Conservation (phyloP, 2,888 invertebrate genomes). For the Monopis laevigella region DNA sequence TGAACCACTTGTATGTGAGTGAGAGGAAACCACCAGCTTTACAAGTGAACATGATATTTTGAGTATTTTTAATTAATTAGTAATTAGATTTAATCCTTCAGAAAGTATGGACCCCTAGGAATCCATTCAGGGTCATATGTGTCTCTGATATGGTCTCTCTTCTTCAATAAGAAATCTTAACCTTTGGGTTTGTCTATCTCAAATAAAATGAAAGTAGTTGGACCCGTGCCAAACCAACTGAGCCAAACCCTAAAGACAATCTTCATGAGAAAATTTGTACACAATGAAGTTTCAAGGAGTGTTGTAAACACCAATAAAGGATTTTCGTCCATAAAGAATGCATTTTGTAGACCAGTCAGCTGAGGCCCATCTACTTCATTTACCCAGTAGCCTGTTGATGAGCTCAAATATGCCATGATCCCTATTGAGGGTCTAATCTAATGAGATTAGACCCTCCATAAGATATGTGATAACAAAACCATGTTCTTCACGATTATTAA, state of each 20-base stretch:
- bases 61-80: constrained; percentile 67
- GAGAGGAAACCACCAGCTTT: constrained; percentile 89
- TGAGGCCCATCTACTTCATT: constrained; percentile 87
- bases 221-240: constrained; percentile 80
- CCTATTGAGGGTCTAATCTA: constrained; percentile 85
- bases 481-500: constrained; percentile 87
- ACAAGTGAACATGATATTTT: constrained; percentile 83
- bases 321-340: constrained; percentile 76
- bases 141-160: constrained; percentile 79
- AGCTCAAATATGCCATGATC: constrained; percentile 87
- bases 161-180: constrained; percentile 77
- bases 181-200: constrained; percentile 83
- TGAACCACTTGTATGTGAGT: constrained; percentile 90
- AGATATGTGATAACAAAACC: constrained; percentile 85
- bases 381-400: constrained; percentile 80
- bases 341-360: constrained; percentile 80
- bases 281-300: constrained; percentile 78
- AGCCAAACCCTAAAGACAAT: constrained; percentile 86
- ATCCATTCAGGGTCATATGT: constrained; percentile 82
- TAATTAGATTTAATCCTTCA: constrained; percentile 87
- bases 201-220: constrained; percentile 82
- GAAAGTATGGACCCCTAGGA: constrained; percentile 89
- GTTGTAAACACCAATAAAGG: constrained; percentile 32
- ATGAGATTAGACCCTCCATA: too few species aligned
- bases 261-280: constrained; percentile 76